phyloP scores from a whole-genome alignment of 2,888 invertebrate genomes.

The Platycheirus albimanus region DNA sequence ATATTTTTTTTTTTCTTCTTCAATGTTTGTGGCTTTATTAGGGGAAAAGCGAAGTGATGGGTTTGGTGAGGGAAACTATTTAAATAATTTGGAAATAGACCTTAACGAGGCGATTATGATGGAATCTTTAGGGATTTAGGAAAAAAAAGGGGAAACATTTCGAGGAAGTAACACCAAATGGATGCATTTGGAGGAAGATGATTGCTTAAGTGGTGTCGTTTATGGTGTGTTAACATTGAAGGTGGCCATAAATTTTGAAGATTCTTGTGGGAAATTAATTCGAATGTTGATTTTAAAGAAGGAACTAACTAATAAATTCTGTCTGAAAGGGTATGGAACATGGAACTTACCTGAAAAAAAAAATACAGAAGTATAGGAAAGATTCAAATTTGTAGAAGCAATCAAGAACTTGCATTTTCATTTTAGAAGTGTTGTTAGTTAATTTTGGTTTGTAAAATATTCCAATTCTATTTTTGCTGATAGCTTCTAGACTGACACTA shows the following conservation, averaged over 20 bases:
- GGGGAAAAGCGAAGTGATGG: slow-evolving; percentile 8
- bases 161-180: slow-evolving; percentile 16
- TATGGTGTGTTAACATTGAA: neutral
- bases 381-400: slow-evolving; percentile 3
- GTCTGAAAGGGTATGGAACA: neutral
- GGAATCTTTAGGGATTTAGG: neutral
- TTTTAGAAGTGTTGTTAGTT: too few relatives aligned
- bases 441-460: too few relatives aligned
- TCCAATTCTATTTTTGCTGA: too few relatives aligned
- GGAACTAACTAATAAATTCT: neutral
- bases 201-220: slow-evolving; percentile 5
- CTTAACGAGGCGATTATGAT: slow-evolving; percentile 49
- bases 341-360: slow-evolving; percentile 55
- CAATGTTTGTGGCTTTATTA: slow-evolving; percentile 30
- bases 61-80: slow-evolving; percentile 26
- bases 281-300: neutral
- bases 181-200: slow-evolving; percentile 8
- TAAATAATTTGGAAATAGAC: slow-evolving; percentile 14
- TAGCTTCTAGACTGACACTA: too few relatives aligned
- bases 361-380: too few relatives aligned
- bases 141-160: neutral
- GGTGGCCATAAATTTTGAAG: neutral
- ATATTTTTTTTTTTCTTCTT: neutral
- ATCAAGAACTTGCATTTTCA: too few relatives aligned
- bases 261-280: slow-evolving; percentile 26